phyloP scores from a whole-genome alignment of 1,140 invertebrate species.

The Cecropterus lyciades region DNA sequence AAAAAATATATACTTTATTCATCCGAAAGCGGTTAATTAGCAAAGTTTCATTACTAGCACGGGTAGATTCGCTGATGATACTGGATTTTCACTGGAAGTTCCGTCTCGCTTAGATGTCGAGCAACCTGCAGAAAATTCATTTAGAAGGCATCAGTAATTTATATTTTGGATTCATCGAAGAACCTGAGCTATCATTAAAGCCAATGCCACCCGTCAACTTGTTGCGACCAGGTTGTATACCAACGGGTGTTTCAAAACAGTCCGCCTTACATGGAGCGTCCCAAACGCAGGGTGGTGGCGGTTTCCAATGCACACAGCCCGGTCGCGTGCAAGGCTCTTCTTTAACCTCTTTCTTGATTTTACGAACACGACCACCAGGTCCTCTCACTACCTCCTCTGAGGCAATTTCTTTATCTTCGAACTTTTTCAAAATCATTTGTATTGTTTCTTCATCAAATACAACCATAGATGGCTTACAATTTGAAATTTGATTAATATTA shows the following conservation, averaged over 20 bases:
- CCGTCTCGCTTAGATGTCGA: conserved; percentile 44
- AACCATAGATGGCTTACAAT: conserved; percentile 39
- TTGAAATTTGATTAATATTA: conserved; percentile 11
- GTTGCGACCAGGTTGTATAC: conserved; percentile 56
- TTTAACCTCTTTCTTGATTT: conserved; percentile 45
- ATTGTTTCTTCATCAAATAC: conserved; percentile 55
- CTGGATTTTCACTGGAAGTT: conserved; percentile 29
- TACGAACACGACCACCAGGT: conserved; percentile 40
- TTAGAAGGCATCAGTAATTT: conserved; percentile 48
- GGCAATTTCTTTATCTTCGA: conserved; percentile 56
- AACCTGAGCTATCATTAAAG: conserved; percentile 22
- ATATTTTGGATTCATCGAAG: conserved; percentile 37
- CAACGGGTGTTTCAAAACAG: conserved; percentile 62
- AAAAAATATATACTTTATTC: conserved; percentile 5
- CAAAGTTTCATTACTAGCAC: conserved; percentile 74
- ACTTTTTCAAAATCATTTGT: conserved; percentile 51
- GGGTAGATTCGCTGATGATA: conserved; percentile 54
- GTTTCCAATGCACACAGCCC: conserved; percentile 66
- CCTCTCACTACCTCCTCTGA: conserved; percentile 40
- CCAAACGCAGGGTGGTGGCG: conserved; percentile 65
- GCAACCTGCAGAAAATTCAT: conserved; percentile 67
- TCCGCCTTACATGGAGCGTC: conserved; percentile 68
- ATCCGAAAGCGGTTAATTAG: conserved; percentile 38
- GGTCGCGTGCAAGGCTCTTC: conserved; percentile 59
- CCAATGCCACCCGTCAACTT: conserved; percentile 44